A percentile compares a stretch with the other conserved stretches of the same genome.
phyloP scores from a whole-genome alignment of 1,140 invertebrate species.

The Diorhabda elongata region DNA sequence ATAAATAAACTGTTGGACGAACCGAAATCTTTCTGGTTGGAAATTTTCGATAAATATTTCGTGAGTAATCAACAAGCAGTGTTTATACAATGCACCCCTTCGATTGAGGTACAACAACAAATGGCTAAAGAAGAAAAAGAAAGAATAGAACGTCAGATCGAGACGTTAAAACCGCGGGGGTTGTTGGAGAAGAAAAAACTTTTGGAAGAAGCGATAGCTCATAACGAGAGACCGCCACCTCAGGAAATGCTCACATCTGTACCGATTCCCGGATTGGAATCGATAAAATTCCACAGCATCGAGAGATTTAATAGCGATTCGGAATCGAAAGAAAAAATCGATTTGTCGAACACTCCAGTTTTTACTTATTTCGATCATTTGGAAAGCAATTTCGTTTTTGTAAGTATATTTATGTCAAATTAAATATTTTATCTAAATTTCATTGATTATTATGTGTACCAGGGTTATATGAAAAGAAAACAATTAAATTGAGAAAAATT shows the following conservation, averaged over 20 bases:
- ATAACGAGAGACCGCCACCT: conserved; percentile 73
- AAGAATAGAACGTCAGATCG: conserved; percentile 61
- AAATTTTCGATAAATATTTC: conserved; percentile 68
- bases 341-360: conserved; percentile 63
- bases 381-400: conserved; percentile 81
- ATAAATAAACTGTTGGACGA: conserved; percentile 62
- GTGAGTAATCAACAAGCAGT: conserved; percentile 54
- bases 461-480: too few relatives aligned
- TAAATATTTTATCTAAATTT: too few relatives aligned
- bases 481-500: too few relatives aligned
- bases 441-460: too few relatives aligned
- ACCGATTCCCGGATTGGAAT: conserved; percentile 63
- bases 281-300: conserved; percentile 67
- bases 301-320: conserved; percentile 54
- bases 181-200: conserved; percentile 59
- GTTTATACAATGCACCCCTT: conserved; percentile 55
- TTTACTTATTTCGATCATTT: conserved; percentile 75
- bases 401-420: conserved; percentile 49
- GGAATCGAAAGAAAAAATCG: conserved; percentile 57
- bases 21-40: conserved; percentile 65
- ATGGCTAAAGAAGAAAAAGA: conserved; percentile 60
- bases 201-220: conserved; percentile 64
- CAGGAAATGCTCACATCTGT: conserved; percentile 63
- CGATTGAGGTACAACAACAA: conserved; percentile 54
- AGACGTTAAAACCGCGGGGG: conserved; percentile 63